phyloP scores from a whole-genome alignment of 2,113 vertebrate genomes.

The Phocoena sinus region DNA sequence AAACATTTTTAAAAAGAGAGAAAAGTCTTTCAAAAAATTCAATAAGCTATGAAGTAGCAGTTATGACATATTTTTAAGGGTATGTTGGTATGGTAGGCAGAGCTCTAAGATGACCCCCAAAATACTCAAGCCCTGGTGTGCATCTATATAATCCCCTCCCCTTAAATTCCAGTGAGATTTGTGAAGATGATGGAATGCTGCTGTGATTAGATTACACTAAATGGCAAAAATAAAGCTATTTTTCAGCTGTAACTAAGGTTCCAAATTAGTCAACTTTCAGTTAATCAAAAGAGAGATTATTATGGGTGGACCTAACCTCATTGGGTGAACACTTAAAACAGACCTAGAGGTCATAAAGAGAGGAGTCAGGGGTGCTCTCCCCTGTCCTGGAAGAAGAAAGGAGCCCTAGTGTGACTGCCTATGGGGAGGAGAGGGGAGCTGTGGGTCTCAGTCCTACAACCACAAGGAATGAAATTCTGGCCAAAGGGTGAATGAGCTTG shows the following conservation, averaged over 20 bases:
- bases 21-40: too few relatives aligned
- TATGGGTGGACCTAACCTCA: neutral
- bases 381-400: neutral
- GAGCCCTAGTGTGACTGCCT: neutral
- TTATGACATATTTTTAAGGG: neutral
- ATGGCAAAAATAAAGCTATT: neutral
- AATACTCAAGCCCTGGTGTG: neutral
- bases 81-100: neutral
- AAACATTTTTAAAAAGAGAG: too few relatives aligned
- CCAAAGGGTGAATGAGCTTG: neutral
- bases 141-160: neutral
- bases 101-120: neutral
- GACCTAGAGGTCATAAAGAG: neutral
- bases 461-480: neutral
- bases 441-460: neutral
- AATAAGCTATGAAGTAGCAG: neutral
- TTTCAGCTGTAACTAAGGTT: neutral
- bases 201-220: neutral
- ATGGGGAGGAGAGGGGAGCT: neutral
- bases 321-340: neutral
- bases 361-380: neutral
- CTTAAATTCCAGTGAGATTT: neutral
- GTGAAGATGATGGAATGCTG: neutral
- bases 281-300: neutral
- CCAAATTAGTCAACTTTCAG: neutral